Conservation (phyloP, 2,888 invertebrate species). For the Nipponacmea schrenckii region DNA sequence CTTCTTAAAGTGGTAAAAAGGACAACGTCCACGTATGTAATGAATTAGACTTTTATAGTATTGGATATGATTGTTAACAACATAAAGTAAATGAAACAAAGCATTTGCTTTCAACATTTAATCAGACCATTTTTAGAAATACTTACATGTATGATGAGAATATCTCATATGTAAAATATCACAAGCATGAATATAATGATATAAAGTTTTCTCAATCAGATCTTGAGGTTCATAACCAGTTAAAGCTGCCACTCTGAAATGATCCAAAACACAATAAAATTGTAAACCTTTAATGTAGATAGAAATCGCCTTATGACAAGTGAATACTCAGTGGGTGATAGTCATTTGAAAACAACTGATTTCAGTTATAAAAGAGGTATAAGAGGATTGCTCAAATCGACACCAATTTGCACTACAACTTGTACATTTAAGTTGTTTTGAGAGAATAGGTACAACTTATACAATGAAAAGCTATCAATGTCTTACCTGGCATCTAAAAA, state of each 20-base stretch:
- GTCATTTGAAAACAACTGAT: neutral
- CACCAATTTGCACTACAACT: too few relatives aligned
- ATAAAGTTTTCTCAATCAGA: conserved; percentile 94
- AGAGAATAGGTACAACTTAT: too few relatives aligned
- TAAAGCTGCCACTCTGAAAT: conserved; percentile 86
- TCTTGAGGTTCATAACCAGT: conserved; percentile 98
- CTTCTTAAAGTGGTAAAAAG: too few relatives aligned
- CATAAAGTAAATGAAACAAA: too few relatives aligned
- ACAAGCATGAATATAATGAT: conserved; percentile 93
- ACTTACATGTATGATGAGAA: conserved; percentile 92
- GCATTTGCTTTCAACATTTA: too few relatives aligned
- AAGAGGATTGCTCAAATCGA: too few relatives aligned
- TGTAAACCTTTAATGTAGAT: neutral
- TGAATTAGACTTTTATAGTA: too few relatives aligned
- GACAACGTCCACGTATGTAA: too few relatives aligned
- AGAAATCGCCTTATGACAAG: neutral
- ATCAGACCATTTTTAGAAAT: conserved; percentile 55
- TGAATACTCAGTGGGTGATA: neutral
- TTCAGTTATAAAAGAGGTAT: too few relatives aligned
- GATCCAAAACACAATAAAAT: neutral
- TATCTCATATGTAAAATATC: conserved; percentile 89
- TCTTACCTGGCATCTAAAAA: conserved; percentile 92
- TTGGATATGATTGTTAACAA: too few relatives aligned
- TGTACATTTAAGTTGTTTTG: too few relatives aligned
- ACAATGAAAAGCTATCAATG: too few relatives aligned